phyloP scores from a whole-genome alignment of 2,797 vertebrate species.

The Aselliscus stoliczkanus region DNA sequence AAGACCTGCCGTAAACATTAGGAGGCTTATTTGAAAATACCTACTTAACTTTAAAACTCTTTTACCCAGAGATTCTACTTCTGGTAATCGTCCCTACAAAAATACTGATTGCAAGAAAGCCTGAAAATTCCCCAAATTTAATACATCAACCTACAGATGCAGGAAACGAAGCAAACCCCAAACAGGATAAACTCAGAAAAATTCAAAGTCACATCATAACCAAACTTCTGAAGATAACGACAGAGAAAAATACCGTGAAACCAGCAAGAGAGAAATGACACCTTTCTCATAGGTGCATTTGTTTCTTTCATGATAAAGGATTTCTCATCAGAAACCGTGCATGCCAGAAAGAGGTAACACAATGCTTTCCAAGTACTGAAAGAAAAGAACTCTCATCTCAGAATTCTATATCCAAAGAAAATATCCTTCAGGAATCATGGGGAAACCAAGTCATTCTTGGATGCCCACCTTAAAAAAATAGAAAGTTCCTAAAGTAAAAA shows the following conservation, averaged over 20 bases:
- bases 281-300: background rate
- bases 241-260: background rate
- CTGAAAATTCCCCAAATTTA: background rate
- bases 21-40: background rate
- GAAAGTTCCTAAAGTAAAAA: too few species aligned
- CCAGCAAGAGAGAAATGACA: background rate
- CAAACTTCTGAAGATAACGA: background rate
- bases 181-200: background rate
- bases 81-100: background rate
- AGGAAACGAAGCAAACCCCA: background rate
- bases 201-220: too few species aligned
- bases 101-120: background rate
- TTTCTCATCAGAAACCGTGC: conserved; percentile 5
- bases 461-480: too few species aligned
- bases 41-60: background rate
- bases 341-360: background rate
- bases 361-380: background rate
- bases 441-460: background rate
- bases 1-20: background rate
- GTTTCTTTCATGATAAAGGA: background rate
- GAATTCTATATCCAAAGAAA: conserved; percentile 13
- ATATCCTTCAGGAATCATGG: background rate
- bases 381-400: background rate
- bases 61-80: background rate
- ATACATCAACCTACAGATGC: background rate